Base-by-base conservation (phyloP, 2,888 invertebrate genomes). In the Drosophila prolongata region DNA sequence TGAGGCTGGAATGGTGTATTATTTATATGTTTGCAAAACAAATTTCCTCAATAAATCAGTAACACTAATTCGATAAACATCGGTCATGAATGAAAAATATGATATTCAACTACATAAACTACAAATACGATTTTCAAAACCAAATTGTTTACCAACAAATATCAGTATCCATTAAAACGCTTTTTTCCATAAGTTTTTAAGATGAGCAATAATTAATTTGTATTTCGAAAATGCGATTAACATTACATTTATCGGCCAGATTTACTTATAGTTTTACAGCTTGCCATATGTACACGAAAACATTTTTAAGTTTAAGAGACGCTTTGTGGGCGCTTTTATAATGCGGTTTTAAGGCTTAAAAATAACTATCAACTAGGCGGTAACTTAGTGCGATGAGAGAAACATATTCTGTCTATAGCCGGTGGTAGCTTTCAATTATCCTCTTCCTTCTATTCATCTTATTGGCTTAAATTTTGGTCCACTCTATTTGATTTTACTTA, bases 401-500 rank as follows among this genome's bases (percentile, higher is more conserved):
- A 64, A 52, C 46, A 43, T 61, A 68, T 61, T 56, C 76, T 78
- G 73, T 27, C 69, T 71, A 56, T 64, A 69, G 74, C 87, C 87
- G 89, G 84, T 80, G 61, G 62, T 69, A 52, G 52, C 57, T 61
- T 46, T 46, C 44, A 37, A 34, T n/a, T 40, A 37, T 55, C 27
- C 34, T 61, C 24, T 43, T 9, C 34, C 35, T 42, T 40, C 19
- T n/a, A 11, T 30, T 24, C 0, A 11, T 11, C 24, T n/a, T 27
- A 44, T 34, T 37, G 27, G 34, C 19, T 37, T 16, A 2, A 16
- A 47, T 56, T 56, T 76, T 67, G 64, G 64, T 61, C 42, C 40
- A 43, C 40, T 47, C 30, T n/a, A 24, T 37, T 35, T 42, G 27
- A 16, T 35, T 68, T 67, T 81, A 90, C 73, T 91, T 89, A 5